Evolutionary conservation across 2,113 vertebrate genomes (phyloP), one percentile per base, ranked within the genome.

Genomic region (Cephalopholis sonnerati): DNA sequence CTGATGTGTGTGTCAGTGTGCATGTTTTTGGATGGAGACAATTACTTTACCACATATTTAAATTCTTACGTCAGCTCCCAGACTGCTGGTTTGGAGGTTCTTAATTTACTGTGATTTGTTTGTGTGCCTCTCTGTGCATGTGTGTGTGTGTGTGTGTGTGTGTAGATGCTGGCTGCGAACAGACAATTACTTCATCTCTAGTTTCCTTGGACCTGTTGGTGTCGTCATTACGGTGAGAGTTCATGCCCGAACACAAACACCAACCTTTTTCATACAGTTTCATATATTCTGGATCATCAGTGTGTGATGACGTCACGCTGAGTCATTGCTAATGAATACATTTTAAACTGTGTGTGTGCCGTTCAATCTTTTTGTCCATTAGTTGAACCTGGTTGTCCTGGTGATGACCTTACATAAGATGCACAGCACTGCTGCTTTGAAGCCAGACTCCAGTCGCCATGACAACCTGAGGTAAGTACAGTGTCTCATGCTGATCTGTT

Each of bases 161-260:
- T 88, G 48, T 85, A 98, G 97, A 57, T 98, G 97, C 89, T 98
- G 97, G 97, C 94, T 98, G 50, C 95, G 96, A 22, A 96, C 97
- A 71, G 97, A 98, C 90, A 97, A 97, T 80, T 97, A 97, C 74
- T 98, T 98, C 89, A 97, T 98, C 91, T 98, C 97, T 97, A 97
- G 97, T 71, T 98, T 98, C 91, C 97, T 98, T 0, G 97, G 97
- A 36, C 97, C 97, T 0, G 97, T 97, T 7, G 97, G 96, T 54
- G 96, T 97, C 32, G 92, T 98, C 67, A 97, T 98, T n/a, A 96
- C 96, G 93, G 97, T 98, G 80, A 96, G 96, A 92, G 2, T 59
- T 61, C 16, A 55, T 64, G 54, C 36, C 29, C 8, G 39, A 17
- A 12, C 24, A 29, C 18, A 64, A 44, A 54, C 36, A 20, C 20